Percentiles rank a stretch among this genome's conserved stretches.
phyloP scores from a whole-genome alignment of 2,113 vertebrate species.

The Cranoglanis bouderius region DNA sequence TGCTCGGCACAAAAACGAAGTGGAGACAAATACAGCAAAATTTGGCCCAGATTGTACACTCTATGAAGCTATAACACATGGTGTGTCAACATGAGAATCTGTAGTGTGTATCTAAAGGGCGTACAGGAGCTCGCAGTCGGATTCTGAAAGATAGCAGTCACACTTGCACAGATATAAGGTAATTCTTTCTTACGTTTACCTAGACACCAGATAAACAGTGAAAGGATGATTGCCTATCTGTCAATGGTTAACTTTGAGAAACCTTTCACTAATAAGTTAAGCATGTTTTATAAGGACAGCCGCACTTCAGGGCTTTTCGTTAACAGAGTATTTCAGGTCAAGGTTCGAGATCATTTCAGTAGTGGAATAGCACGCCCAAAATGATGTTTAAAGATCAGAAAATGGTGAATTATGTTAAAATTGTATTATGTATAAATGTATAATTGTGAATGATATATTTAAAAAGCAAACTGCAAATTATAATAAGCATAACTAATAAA shows the following conservation, averaged over 20 bases:
- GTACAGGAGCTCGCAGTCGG: conserved; percentile 3
- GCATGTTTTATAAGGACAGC: conserved; percentile 27
- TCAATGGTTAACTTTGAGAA: conserved; percentile 34
- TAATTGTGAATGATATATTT: background rate
- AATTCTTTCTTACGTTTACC: conserved; percentile 17
- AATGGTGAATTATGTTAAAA: background rate
- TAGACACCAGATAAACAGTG: conserved; percentile 17
- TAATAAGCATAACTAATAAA: background rate
- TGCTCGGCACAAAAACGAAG: conserved; percentile 17
- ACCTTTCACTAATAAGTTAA: background rate
- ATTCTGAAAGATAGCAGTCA: background rate
- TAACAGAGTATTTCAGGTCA: background rate
- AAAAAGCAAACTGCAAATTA: background rate
- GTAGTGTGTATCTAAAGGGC: conserved; percentile 43
- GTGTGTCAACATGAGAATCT: conserved; percentile 36
- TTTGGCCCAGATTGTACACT: background rate
- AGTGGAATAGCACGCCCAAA: background rate
- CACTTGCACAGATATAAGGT: conserved; percentile 19
- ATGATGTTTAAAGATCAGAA: background rate
- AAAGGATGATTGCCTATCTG: background rate
- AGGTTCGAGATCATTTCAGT: conserved; percentile 11
- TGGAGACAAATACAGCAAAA: conserved; percentile 1
- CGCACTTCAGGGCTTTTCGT: conserved; percentile 53
- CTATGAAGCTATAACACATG: conserved; percentile 5
- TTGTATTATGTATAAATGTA: background rate